A percentile compares a stretch with the other conserved stretches of the same genome.
These are phyloP conservation scores for Spialia ferax DNA, from an alignment of 2,888 invertebrate genomes.

Conservation along the genomic window DNA sequence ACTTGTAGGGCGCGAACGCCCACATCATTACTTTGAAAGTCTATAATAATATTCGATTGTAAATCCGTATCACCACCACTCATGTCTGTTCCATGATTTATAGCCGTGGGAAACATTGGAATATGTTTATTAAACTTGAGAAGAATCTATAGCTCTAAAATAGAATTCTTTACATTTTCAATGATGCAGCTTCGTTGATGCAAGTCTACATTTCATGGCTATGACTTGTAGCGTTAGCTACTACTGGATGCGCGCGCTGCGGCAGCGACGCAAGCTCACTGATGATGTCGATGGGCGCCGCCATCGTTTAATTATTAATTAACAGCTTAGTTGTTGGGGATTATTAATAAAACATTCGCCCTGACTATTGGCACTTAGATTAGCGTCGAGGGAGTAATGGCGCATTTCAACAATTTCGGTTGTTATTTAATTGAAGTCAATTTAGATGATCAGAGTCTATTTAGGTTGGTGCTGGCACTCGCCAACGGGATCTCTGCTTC, in stretches of 20 bases:
- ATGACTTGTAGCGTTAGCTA: not conserved
- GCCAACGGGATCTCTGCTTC: slow-evolving; percentile 86
- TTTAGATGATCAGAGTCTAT: slow-evolving; percentile 87
- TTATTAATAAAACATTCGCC: slow-evolving; percentile 86
- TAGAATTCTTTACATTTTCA: not conserved
- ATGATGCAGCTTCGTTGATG: not conserved
- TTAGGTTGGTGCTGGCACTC: slow-evolving; percentile 86
- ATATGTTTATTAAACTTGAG: slow-evolving; percentile 5
- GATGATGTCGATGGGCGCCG: slow-evolving; percentile 65
- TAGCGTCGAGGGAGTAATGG: slow-evolving; percentile 86
- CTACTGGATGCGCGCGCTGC: slow-evolving; percentile 42
- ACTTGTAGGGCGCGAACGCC: slow-evolving; percentile 78
- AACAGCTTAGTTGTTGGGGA: slow-evolving; percentile 77
- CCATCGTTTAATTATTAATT: slow-evolving; percentile 83
- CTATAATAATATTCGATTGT: slow-evolving; percentile 78
- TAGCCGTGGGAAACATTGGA: slow-evolving; percentile 75
- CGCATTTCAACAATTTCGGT: slow-evolving; percentile 87
- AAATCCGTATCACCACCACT: slow-evolving; percentile 81
- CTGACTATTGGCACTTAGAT: slow-evolving; percentile 86
- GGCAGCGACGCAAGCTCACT: slow-evolving; percentile 60
- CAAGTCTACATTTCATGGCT: not conserved
- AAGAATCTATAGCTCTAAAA: not conserved
- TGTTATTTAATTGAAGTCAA: slow-evolving; percentile 87
- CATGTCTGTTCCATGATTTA: slow-evolving; percentile 79
- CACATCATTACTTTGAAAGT: slow-evolving; percentile 83